Evolutionary conservation across 2,888 invertebrate genomes (phyloP), one percentile per base, ranked within the genome.

Genomic region (Phengaris arion): DNA sequence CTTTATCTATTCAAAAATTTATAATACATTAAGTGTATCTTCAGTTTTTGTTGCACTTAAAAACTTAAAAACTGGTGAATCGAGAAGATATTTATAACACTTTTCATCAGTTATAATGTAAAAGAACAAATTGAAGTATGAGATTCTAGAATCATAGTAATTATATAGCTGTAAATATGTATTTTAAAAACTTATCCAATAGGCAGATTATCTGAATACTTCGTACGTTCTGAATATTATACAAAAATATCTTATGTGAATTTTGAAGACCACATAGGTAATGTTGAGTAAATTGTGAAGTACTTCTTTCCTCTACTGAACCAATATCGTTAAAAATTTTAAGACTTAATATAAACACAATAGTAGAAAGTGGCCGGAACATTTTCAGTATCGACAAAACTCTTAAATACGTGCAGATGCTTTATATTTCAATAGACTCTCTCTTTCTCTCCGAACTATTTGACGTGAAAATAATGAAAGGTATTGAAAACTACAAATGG

Each of bases 1-100:
- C 64, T 35, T 64, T 45, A 64, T 64, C 64, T 64, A 64, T 64
- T 64, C 45, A 64, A 45, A 64, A 10, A 45, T 64, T 64, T 15
- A 64, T 64, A 12, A 64, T 45, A 64, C 35, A 35, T 15, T 13
- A 12, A 64, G 64, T 64, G 64, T 45, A 12, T 64, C 64, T 64
- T 64, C 64, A 64, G 64, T 64, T 64, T 64, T 64, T 35, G 35
- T 10, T 64, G 10, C 35, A 35, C 64, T 6, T 6, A 64, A 64
- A 64, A 12, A 35, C 64, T 6, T 6, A 64, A 64, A 64, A 12
- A 35, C 22, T 45, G 35, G 35, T 35, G 6, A 13, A 59, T 57
- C 3, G 52, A 9, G 52, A 12, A 52, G 52, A 52, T 52, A 52
- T 52, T 52, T 52, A 52, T 52, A 52, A 12, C 52, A 48, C 48